Evolutionary conservation across 2,888 invertebrate species (phyloP).

Genomic region (Horisme vitalbata): DNA sequence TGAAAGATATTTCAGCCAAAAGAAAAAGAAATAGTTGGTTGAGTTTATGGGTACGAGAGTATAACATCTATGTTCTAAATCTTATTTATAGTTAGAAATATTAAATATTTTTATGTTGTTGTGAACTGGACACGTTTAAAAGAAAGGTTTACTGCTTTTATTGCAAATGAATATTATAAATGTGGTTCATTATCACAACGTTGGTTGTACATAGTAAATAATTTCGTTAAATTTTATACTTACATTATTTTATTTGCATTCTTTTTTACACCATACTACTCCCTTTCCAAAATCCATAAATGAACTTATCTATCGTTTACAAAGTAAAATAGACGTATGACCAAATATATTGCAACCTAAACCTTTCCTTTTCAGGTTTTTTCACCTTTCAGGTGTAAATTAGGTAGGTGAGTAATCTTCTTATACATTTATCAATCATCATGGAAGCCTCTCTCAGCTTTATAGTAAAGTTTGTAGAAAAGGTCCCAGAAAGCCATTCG

Average conservation of each 20-base stretch:
- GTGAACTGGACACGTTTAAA: slow-evolving; percentile 76
- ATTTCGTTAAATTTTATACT: too few relatives aligned
- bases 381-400: too few relatives aligned
- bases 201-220: slow-evolving; percentile 21
- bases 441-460: slow-evolving; percentile 25
- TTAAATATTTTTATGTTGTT: slow-evolving; percentile 49
- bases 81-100: slow-evolving; percentile 5
- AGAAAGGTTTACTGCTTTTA: not conserved
- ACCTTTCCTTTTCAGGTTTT: too few relatives aligned
- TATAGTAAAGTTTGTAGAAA: slow-evolving; percentile 36
- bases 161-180: slow-evolving; percentile 44
- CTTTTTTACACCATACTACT: too few relatives aligned
- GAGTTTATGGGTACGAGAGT: too few relatives aligned
- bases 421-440: slow-evolving; percentile 1
- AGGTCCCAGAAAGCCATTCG: slow-evolving; percentile 40
- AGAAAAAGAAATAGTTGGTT: slow-evolving; percentile 31
- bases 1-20: slow-evolving; percentile 60
- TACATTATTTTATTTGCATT: too few relatives aligned
- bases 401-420: too few relatives aligned
- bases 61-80: slow-evolving; percentile 2
- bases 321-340: too few relatives aligned
- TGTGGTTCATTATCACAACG: slow-evolving; percentile 76
- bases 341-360: too few relatives aligned
- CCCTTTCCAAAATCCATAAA: too few relatives aligned
- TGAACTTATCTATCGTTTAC: too few relatives aligned